Percentiles rank a stretch among this genome's conserved stretches.
phyloP scores from a whole-genome alignment of 2,797 vertebrate species.

The Aselliscus stoliczkanus region DNA sequence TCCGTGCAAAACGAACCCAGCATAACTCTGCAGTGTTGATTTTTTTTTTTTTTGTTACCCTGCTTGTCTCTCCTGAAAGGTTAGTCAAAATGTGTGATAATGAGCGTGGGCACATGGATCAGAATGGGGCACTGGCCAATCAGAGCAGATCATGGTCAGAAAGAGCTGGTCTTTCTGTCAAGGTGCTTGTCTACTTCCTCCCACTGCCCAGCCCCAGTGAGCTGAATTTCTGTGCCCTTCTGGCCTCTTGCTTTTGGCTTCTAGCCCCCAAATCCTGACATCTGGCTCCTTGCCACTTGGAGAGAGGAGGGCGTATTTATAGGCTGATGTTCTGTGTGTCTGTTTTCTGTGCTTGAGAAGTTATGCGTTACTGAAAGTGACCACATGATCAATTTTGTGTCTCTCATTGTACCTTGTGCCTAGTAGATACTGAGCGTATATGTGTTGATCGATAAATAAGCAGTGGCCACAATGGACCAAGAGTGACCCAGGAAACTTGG shows the following conservation, averaged over 20 bases:
- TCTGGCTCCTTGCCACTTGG: neutral
- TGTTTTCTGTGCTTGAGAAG: neutral
- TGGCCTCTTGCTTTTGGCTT: neutral
- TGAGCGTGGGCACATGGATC: neutral
- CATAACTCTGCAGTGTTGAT: neutral
- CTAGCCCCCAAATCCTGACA: neutral
- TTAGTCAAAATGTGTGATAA: fast-evolving
- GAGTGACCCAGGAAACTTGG: neutral
- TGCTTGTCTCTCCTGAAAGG: fast-evolving
- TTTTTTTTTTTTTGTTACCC: too few relatives aligned
- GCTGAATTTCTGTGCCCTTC: neutral
- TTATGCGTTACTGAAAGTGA: neutral
- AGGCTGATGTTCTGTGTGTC: neutral
- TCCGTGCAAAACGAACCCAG: neutral
- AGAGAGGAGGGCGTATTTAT: neutral
- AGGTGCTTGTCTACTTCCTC: fast-evolving
- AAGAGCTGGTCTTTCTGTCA: neutral
- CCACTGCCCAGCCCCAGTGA: fast-evolving
- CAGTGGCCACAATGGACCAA: fast-evolving
- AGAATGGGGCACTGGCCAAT: neutral
- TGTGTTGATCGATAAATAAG: neutral
- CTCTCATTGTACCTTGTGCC: neutral
- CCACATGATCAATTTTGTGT: too few relatives aligned
- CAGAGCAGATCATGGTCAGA: neutral
- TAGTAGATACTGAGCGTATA: fast-evolving